Conservation (phyloP, 2,113 vertebrate species). For the Oreochromis spilurus region DNA sequence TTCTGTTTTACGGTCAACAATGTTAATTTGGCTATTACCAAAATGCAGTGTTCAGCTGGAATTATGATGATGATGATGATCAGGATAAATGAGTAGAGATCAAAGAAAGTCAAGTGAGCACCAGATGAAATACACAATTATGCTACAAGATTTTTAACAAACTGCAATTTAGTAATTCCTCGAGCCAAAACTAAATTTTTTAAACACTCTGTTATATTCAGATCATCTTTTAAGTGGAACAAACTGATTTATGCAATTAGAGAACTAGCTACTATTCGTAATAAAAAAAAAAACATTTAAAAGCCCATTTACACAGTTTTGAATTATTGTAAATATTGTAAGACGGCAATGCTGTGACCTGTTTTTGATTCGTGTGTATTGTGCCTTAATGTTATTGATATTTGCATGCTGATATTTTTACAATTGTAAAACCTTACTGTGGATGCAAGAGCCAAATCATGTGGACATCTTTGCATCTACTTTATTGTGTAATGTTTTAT, state of each 20-base stretch:
- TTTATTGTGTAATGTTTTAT: not conserved
- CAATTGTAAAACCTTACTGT: not conserved
- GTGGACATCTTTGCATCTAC: not conserved
- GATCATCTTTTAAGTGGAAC: not conserved
- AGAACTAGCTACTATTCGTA: not conserved
- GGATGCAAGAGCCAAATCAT: not conserved
- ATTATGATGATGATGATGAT: not conserved
- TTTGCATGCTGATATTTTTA: not conserved
- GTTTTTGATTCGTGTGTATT: not conserved
- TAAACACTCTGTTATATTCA: not conserved
- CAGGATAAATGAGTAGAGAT: not conserved
- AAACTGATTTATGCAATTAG: not conserved
- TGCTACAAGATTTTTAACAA: not conserved
- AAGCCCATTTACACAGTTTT: not conserved
- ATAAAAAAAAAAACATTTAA: accelerated
- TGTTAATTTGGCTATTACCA: not conserved
- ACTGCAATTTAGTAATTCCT: not conserved
- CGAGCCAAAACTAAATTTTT: not conserved
- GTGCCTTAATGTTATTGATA: not conserved
- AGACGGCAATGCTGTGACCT: not conserved
- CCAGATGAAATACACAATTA: not conserved
- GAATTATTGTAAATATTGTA: not conserved
- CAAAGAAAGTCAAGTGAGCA: not conserved
- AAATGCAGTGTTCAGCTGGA: not conserved
- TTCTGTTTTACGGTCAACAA: not conserved